Base-by-base conservation (phyloP, 2,888 invertebrate genomes). In the Apamea monoglypha region DNA sequence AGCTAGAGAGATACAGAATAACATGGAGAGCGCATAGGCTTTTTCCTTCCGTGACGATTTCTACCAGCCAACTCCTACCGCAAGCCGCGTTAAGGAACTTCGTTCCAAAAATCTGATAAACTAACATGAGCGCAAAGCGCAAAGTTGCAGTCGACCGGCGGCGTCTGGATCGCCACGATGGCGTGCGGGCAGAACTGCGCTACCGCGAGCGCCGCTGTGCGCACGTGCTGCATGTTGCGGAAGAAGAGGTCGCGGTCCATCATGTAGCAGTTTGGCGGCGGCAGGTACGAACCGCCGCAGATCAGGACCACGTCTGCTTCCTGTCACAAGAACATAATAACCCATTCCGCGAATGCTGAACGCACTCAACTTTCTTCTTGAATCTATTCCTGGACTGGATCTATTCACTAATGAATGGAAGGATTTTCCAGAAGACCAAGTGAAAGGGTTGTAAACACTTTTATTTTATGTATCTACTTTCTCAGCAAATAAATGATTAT, bases 121-220 rank as follows among this genome's bases (percentile, higher is more conserved):
- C 96, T 93, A 83, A 96, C 96, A 91, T 96, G 92, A 78, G 92
- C 92, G 81, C 94, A 93, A 4, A 96, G 91, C 0, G 96, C 91
- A 82, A 94, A 96, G 90, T 96, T 96, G 87, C 94, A 94, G 85
- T 96, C 96, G 0, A 96, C 96, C 0, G 96, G 96, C 29, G 96
- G 96, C 2, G 96, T 95, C 83, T 96, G 96, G 2, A 96, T 85
- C 0, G 95, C 96, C n/a, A 96, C 87, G 47, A 96, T 76, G 10
- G 96, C 96, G 2, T 95, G 90, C 1, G 96, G 96, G 25, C 94
- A 94, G 91, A 96, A 96, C 86, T 94, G 91, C 0, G 96, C 94
- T 79, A 92, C 88, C 0, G 96, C 96, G 6, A 95, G 87, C 14
- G 93, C 88, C 16, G 91, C 88, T 6, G 94, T 94, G 74, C 96